These are phyloP conservation scores for Mus pahari DNA, from an alignment of 2,113 vertebrate species.

Conservation along the genomic window DNA sequence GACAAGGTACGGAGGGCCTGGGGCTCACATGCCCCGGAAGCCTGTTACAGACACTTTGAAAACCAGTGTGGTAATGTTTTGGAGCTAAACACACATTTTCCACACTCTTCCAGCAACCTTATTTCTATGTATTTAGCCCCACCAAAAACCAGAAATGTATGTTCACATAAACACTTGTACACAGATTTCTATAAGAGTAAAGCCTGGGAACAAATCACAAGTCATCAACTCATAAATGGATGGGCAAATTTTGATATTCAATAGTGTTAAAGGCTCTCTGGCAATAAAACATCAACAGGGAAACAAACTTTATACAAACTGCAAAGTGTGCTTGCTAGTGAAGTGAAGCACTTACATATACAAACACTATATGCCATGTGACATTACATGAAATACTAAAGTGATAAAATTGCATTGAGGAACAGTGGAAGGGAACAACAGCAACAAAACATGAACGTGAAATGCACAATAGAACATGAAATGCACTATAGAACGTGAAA, in stretches of 20 bases:
- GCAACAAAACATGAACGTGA: constrained; percentile 17
- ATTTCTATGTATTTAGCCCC: constrained; percentile 9
- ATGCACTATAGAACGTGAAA: constrained; percentile 1
- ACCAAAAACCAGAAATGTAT: not conserved
- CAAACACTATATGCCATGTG: not conserved
- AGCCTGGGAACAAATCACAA: constrained; percentile 23
- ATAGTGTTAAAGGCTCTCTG: constrained; percentile 3
- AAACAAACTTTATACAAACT: not conserved
- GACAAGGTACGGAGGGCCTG: not conserved
- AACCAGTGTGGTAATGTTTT: not conserved
- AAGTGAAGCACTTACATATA: not conserved
- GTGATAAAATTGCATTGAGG: not conserved
- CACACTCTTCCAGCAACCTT: not conserved
- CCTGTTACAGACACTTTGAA: not conserved
- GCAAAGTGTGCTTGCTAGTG: not conserved
- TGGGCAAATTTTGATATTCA: not conserved
- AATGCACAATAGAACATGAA: not conserved
- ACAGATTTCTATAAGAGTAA: constrained; percentile 32
- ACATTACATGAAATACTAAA: constrained; percentile 38
- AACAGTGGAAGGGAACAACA: not conserved
- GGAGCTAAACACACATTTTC: constrained; percentile 35
- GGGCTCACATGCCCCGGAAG: constrained; percentile 19
- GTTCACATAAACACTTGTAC: not conserved
- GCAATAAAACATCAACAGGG: constrained; percentile 43
- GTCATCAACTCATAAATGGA: not conserved